Conservation (phyloP, 2,113 vertebrate species). For the Otis tarda region DNA sequence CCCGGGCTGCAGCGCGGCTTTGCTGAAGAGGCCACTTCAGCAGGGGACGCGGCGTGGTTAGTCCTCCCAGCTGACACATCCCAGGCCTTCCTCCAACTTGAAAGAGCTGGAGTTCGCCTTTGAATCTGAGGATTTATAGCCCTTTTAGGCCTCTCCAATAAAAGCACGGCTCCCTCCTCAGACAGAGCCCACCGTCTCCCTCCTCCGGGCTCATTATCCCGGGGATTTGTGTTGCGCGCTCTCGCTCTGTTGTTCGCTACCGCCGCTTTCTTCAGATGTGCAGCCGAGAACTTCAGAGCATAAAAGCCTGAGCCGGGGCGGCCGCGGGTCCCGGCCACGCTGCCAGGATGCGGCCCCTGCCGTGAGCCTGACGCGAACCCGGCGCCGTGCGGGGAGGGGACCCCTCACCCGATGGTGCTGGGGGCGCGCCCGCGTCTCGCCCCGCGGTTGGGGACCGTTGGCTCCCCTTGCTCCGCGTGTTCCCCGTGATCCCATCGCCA, state of each 20-base stretch:
- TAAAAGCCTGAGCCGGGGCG: background rate
- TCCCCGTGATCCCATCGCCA: background rate
- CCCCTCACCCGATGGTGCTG: background rate
- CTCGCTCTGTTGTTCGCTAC: slow-evolving; percentile 17
- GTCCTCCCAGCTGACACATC: slow-evolving; percentile 66
- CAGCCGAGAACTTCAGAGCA: background rate
- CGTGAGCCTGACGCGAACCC: background rate
- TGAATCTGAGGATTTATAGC: slow-evolving; percentile 66
- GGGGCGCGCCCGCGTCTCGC: background rate
- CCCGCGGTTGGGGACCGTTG: accelerated
- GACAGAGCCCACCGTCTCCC: slow-evolving; percentile 61
- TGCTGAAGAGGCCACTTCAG: slow-evolving; percentile 68
- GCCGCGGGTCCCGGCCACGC: accelerated
- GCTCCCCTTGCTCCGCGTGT: accelerated
- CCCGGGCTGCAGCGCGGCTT: slow-evolving; percentile 48
- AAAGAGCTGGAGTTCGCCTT: slow-evolving; percentile 62
- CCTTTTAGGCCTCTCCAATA: slow-evolving; percentile 67
- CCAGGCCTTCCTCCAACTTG: slow-evolving; percentile 65
- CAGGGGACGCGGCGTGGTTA: slow-evolving; percentile 55
- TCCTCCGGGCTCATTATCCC: slow-evolving; percentile 51
- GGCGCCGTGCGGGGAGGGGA: background rate
- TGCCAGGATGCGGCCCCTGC: background rate
- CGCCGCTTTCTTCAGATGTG: slow-evolving; percentile 15
- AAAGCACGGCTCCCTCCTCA: slow-evolving; percentile 60
- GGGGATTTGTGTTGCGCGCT: slow-evolving; percentile 40